Conservation (phyloP, 2,113 vertebrate species). For the Mormyrus lacerda region DNA sequence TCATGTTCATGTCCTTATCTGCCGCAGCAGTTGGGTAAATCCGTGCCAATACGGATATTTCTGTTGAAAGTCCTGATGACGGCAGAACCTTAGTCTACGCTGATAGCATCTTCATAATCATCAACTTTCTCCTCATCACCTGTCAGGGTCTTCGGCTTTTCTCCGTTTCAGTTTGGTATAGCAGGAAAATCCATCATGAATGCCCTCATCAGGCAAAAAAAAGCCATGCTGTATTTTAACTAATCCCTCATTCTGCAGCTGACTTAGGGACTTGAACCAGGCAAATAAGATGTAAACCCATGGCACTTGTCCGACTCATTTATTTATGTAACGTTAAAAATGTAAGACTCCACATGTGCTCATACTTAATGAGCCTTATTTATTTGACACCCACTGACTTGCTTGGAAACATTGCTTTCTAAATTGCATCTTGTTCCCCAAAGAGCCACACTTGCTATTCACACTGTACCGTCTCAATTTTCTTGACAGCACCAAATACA, state of each 20-base stretch:
- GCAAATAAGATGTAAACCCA: background rate
- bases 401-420: background rate
- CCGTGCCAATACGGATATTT: background rate
- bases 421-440: slow-evolving; percentile 2
- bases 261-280: background rate
- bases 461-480: background rate
- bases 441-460: background rate
- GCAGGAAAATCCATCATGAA: background rate
- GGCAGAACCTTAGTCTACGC: background rate
- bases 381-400: slow-evolving; percentile 4
- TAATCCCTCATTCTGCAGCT: background rate
- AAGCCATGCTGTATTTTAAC: background rate
- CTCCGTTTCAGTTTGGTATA: background rate
- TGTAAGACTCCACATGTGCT: background rate
- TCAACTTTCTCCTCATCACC: background rate
- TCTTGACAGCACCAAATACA: background rate
- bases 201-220: too few relatives aligned
- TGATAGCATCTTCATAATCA: background rate
- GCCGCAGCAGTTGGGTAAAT: background rate
- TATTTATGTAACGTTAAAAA: background rate
- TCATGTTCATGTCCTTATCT: background rate
- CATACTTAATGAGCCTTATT: background rate
- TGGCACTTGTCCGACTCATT: background rate
- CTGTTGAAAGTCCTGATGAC: background rate
- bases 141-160: background rate